Evolutionary conservation across 2,888 invertebrate genomes (phyloP), one percentile per base, ranked within the genome.

Genomic region (Phrixothrix hirtus): DNA sequence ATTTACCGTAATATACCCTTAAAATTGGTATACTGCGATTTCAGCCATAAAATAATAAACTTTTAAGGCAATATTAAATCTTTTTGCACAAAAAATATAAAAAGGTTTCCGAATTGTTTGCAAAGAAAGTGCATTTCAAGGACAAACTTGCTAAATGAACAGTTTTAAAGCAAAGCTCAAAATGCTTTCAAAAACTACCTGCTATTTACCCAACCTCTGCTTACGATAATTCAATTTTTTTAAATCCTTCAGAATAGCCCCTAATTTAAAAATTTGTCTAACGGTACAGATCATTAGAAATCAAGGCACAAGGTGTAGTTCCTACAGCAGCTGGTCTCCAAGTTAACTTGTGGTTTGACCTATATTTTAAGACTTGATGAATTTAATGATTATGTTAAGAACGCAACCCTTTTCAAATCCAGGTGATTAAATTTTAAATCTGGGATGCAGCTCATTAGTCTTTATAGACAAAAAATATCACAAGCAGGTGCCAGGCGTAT

Each of bases 371-470:
- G n/a, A n/a, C n/a, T n/a, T n/a, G n/a, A n/a, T n/a, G n/a, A n/a
- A n/a, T n/a, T 41, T 45, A 41, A 48, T 36, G 44, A 45, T 46
- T 42, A 43, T 49, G 12, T 39, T 35, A 26, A 15, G 29, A 29
- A 29, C 35, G 38, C 31, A 52, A 52, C 52, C 52, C 52, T 52
- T 52, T 52, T 42, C 37, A 41, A 15, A 21, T 27, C 15, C 3
- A 25, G 31, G 27, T 21, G 35, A 11, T 43, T 27, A 37, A 34
- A 9, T 16, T 32, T 9, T 13, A 7, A 7, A 32, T 31, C 13
- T 16, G 11, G 48, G 35, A 48, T 17, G 41, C 25, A 6, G 27
- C 34, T 48, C 30, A 30, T 49, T 49, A 37, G 11, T 9, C 14
- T 41, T 41, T 29, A 2, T 25, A 26, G 26, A 30, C 11, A 17